A percentile compares a stretch with the other conserved stretches of the same genome.
Conservation (phyloP, 2,113 vertebrate species). For the Pithys albifrons region DNA sequence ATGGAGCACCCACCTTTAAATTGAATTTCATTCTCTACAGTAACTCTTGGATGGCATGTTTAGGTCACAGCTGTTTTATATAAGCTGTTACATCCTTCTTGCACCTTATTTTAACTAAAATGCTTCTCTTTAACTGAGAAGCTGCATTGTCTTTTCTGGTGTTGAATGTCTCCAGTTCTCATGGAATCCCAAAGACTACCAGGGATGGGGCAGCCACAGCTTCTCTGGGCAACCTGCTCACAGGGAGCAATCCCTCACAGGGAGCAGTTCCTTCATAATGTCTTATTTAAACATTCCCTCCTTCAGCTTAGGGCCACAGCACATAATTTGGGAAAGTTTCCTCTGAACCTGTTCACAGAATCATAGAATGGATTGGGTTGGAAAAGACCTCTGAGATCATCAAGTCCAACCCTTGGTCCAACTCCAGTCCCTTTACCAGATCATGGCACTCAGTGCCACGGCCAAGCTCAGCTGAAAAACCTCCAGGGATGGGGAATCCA, state of each 20-base stretch:
- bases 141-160: not conserved
- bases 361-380: too few species aligned
- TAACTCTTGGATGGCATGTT: not conserved
- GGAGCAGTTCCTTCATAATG: fast-evolving
- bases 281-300: not conserved
- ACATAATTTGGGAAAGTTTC: fast-evolving
- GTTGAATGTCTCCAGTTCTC: fast-evolving
- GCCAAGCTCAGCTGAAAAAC: too few species aligned
- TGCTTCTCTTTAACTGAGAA: not conserved
- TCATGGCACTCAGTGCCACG: too few species aligned
- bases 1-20: not conserved
- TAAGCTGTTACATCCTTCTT: not conserved
- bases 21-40: not conserved
- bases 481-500: too few species aligned
- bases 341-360: not conserved
- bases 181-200: not conserved
- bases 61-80: not conserved
- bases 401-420: too few species aligned
- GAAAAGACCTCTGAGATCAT: too few species aligned
- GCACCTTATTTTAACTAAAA: not conserved
- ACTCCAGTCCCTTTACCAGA: too few species aligned
- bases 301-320: not conserved
- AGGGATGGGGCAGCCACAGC: not conserved
- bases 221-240: not conserved
- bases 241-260: fast-evolving